Percentiles rank a stretch among this genome's conserved stretches.
Conservation (phyloP, 2,888 invertebrate genomes). For the Panorpa germanica region DNA sequence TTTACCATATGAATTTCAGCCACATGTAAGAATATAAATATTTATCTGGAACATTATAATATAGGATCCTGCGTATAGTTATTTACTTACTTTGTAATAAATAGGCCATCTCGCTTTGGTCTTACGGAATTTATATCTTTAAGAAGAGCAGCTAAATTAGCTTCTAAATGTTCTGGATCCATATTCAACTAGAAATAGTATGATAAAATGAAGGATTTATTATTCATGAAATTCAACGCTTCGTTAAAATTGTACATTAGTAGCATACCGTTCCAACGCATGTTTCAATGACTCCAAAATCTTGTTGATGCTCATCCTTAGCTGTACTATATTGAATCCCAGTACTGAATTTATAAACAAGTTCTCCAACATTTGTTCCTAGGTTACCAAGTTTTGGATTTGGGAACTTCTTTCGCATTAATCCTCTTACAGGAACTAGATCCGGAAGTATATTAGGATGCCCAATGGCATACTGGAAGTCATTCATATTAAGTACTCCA, state of each 20-base stretch:
- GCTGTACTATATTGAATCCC: conserved; percentile 49
- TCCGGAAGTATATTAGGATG: conserved; percentile 68
- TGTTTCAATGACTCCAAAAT: conserved; percentile 47
- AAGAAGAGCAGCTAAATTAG: conserved; percentile 47
- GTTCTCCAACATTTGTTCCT: conserved; percentile 35
- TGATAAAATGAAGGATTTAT: conserved; percentile 8
- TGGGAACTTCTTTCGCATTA: conserved; percentile 63
- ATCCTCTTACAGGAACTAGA: conserved; percentile 50
- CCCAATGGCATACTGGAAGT: conserved; percentile 56
- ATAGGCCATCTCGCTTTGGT: conserved; percentile 47
- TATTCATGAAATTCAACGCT: conserved; percentile 4
- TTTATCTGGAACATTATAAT: too few relatives aligned
- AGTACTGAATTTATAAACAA: conserved; percentile 42
- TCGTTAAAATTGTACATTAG: conserved; percentile 1
- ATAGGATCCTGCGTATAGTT: too few relatives aligned
- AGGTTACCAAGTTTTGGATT: conserved; percentile 45
- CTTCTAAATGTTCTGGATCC: conserved; percentile 47
- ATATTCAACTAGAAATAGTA: conserved; percentile 43
- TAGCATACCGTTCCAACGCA: conserved; percentile 48
- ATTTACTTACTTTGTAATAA: conserved; percentile 40
- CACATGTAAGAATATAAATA: neutral
- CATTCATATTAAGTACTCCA: conserved; percentile 42
- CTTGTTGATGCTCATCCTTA: conserved; percentile 48
- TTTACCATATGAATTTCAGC: conserved; percentile 3
- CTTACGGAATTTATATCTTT: conserved; percentile 40